Base-by-base conservation (phyloP, 2,113 vertebrate species). In the Odocoileus virginianus region DNA sequence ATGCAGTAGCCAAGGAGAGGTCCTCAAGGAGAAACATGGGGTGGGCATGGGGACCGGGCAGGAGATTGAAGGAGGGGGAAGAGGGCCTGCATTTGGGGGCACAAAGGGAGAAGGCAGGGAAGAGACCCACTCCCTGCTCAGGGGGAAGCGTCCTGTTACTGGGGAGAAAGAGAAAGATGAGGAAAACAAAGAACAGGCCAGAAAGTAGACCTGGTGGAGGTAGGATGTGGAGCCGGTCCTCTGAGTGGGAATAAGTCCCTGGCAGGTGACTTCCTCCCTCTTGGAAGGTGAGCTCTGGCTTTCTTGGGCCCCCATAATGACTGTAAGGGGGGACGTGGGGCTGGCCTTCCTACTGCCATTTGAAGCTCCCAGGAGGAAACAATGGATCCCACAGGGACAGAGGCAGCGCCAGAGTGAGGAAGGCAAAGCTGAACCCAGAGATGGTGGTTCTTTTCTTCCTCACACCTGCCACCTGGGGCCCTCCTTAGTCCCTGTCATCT, bases 401-500 rank as follows among this genome's bases (percentile, higher is more conserved):
- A 55, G 61, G 25, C 33, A 2, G 71, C 12, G 17, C 61, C 43
- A 12, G 21, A 28, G 7, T 12, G 16, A 6, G 64, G 19, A 93
- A 11, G 16, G 30, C 23, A 86, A 28, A 28, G 40, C 2, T 43
- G 7, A 16, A 10, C 61, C 43, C 45, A 23, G 33, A 58, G 10
- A 57, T 15, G 45, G 6, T 14, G 52, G 52, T 7, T 36, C 50
- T 6, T 36, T 47, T 40, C 30, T 50, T 50, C 30, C 33, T 95
- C 45, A 4, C 30, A 23, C 0, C 16, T 1, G 3, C 30, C 33
- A 21, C 40, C n/a, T 14, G 2, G 2, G 2, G 15, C 11, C 55
- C 60, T 40, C 36, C 45, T 14, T 7, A 14, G 5, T 21, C 43
- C 28, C 60, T 36, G 30, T 33, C 8, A 7, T 10, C 40, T 89